phyloP scores from a whole-genome alignment of 2,113 vertebrate genomes.

The Cavia porcellus region DNA sequence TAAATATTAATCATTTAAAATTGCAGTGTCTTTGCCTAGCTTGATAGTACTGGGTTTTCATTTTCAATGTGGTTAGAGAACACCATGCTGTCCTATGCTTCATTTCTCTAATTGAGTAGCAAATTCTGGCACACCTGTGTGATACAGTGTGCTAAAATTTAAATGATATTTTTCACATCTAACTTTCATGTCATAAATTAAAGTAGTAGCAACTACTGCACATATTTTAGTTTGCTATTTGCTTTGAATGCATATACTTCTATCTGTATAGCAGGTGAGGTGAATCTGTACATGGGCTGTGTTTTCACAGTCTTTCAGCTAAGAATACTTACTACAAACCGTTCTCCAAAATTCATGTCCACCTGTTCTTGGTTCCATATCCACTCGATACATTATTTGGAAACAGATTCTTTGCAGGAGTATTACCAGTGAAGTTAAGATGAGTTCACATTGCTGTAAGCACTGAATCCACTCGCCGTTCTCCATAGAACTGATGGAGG shows the following conservation, averaged over 20 bases:
- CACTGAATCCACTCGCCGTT: neutral
- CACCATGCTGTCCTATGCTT: neutral
- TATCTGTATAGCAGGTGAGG: too few relatives aligned
- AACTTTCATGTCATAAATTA: neutral
- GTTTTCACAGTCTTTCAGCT: neutral
- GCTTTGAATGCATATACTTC: neutral
- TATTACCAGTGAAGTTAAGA: neutral
- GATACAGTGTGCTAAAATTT: neutral
- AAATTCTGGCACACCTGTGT: neutral
- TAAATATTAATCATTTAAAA: neutral
- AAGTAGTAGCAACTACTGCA: neutral
- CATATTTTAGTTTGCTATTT: neutral
- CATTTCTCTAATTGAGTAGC: neutral
- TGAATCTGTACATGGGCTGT: neutral
- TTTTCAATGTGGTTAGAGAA: neutral
- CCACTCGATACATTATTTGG: neutral
- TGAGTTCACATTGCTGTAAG: neutral
- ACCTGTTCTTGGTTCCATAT: neutral
- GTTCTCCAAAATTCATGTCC: neutral
- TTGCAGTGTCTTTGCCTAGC: neutral
- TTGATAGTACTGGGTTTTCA: neutral
- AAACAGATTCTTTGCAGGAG: neutral
- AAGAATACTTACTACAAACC: neutral
- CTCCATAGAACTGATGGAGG: neutral
- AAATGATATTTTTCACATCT: neutral